phyloP scores from a whole-genome alignment of 2,888 invertebrate species.

The Leptura quadrifasciata region DNA sequence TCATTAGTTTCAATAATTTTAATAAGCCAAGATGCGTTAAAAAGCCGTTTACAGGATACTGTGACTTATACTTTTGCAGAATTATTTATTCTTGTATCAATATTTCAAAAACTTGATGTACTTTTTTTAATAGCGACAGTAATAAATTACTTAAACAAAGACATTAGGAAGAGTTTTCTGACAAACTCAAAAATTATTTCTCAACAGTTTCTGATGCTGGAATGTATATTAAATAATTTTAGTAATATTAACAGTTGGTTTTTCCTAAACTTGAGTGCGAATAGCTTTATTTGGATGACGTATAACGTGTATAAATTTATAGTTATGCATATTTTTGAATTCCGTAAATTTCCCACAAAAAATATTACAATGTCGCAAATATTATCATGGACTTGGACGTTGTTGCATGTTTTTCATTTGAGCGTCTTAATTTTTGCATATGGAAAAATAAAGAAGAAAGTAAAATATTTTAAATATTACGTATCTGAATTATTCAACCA shows the following conservation, averaged over 20 bases:
- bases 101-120: conserved; percentile 45
- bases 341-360: conserved; percentile 45
- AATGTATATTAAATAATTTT: conserved; percentile 27
- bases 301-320: conserved; percentile 53
- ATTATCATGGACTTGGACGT: conserved; percentile 43
- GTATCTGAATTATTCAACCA: background rate
- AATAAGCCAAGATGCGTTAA: conserved; percentile 37
- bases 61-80: conserved; percentile 46
- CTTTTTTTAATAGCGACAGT: conserved; percentile 29
- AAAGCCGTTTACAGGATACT: conserved; percentile 34
- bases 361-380: conserved; percentile 47
- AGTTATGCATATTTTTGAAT: conserved; percentile 42
- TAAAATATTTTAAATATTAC: conserved; percentile 35
- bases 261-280: conserved; percentile 42
- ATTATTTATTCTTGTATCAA: conserved; percentile 42
- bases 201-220: conserved; percentile 24
- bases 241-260: conserved; percentile 42
- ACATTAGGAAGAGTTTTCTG: conserved; percentile 26
- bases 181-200: background rate
- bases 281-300: conserved; percentile 51
- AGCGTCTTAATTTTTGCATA: conserved; percentile 38
- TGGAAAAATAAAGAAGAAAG: conserved; percentile 26
- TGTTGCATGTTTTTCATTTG: conserved; percentile 46
- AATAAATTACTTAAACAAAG: conserved; percentile 23
- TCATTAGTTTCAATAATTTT: conserved; percentile 30